Conservation (phyloP, 2,797 vertebrate species). For the Lateolabrax maculatus region DNA sequence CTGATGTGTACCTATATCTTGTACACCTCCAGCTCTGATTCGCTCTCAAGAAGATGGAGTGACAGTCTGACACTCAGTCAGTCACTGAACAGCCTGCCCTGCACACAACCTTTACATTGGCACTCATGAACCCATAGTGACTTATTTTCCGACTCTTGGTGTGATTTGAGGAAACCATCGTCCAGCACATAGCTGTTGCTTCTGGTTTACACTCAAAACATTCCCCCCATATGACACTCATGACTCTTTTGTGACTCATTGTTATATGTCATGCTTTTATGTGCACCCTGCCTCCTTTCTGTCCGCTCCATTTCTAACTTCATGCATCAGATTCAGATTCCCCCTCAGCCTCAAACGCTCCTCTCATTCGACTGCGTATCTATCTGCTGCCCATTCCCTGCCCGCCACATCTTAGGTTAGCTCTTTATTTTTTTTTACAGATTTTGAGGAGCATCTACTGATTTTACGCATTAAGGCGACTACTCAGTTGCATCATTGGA, state of each 20-base stretch:
- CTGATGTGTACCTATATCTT: background rate
- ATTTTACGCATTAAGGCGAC: background rate
- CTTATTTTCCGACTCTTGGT: background rate
- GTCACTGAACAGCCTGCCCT: background rate
- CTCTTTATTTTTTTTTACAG: too few relatives aligned
- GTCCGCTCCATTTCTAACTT: background rate
- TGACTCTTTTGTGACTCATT: background rate
- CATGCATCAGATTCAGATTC: background rate
- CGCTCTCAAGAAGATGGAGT: background rate
- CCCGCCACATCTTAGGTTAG: background rate
- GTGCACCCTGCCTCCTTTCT: background rate
- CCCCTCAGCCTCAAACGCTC: background rate
- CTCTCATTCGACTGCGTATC: background rate
- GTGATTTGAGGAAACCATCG: background rate
- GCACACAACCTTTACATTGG: background rate
- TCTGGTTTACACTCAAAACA: background rate
- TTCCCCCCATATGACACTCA: background rate
- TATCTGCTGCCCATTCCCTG: background rate
- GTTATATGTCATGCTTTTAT: background rate
- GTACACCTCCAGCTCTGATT: background rate
- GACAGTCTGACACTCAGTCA: background rate
- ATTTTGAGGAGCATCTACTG: background rate
- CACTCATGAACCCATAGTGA: background rate
- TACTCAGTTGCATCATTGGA: background rate
- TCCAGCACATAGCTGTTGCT: background rate